Base-by-base conservation (phyloP, 35 echinoderm and acorn worm species). In the Apostichopus californicus region DNA sequence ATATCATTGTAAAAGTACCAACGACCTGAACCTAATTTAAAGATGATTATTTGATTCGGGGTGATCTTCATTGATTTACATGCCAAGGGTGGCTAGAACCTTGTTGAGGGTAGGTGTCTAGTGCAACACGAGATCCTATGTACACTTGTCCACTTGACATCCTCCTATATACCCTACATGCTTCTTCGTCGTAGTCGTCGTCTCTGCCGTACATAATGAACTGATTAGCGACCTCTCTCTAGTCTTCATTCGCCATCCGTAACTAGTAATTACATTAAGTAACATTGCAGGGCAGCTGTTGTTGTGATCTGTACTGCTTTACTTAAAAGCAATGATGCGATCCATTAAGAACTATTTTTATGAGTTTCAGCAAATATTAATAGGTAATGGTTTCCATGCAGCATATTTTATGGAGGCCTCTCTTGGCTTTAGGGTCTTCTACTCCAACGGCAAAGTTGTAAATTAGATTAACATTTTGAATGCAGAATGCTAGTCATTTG, bases 401-500 rank as follows among this genome's bases (percentile, higher is more conserved):
- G 86, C 86, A 89, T 89, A 73, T 89, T 89, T 89, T 89, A 89
- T 73, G 61, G 68, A 89, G 86, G 86, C 86, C 86, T 73, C 86
- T 89, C 57, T 58, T 58, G 56, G 81, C 81, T 85, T 58, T 72
- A 89, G 86, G 86, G 86, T 89, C 86, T 68, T 17, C 68, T 72
- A 73, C 57, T 89, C 64, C 57, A 89, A 24, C 68, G 57, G 68
- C 86, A 55, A 34, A 73, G 86, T 64, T 89, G 86, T 89, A 89
- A 89, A 89, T 89, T 89, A 89, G 86, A 89, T 89, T 89, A 89
- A 89, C 86, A 89, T 89, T 89, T 72, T 89, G 57, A 89, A 89
- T 89, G 86, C 64, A 89, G 86, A 89, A 89, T 89, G 86, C 57
- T 34, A 89, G 86, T 89, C 86, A 89, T 60, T 73, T 89, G 61